Base-by-base conservation (phyloP, 1,140 invertebrate species). In the Achatina immaculata region DNA sequence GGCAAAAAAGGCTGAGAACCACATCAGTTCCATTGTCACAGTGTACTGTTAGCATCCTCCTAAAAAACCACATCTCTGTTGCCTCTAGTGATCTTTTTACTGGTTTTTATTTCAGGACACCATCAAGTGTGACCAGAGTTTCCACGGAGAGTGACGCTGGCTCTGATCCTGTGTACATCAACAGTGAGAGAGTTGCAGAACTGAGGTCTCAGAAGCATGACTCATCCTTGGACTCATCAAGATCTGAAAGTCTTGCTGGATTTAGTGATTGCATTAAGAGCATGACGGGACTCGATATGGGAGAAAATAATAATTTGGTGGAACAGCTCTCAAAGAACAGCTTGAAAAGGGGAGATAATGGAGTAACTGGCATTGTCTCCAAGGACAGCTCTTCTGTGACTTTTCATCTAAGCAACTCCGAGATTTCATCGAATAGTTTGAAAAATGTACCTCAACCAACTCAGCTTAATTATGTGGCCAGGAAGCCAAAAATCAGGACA, bases 401-500 rank as follows among this genome's bases (percentile, higher is more conserved):
- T 34, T 43, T 80, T 21, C 62, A 83, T 4, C 69, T 71, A 21
- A 76, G 68, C 80, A 14, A 77, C 75, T 69, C 84, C 83, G 73
- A 84, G 21, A 58, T 34, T n/a, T 58, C 62, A 43, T 36, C 45
- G 58, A 79, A 58, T 48, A 72, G 19, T 83, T 77, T 45, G 75
- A 84, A 7, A 81, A 80, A 2, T 71, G 77, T 38, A 79, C 78
- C n/a, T 73, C 79, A 45, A 78, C 77, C 2, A 66, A 43, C 24
- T 78, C 84, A 34, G 42, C 3, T 28, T 34, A 48, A 71, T n/a
- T 28, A 51, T 58, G 19, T 48, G 16, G 42, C 36, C 34, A 21
- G 58, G 24, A 73, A 62, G 45, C 76, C 66, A n/a, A 89, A 88
- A 81, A 88, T 88, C n/a, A 83, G 84, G 1, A 84, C 86, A 4